Evolutionary conservation across 2,888 invertebrate species (phyloP).

Genomic region (Drosophila merina): DNA sequence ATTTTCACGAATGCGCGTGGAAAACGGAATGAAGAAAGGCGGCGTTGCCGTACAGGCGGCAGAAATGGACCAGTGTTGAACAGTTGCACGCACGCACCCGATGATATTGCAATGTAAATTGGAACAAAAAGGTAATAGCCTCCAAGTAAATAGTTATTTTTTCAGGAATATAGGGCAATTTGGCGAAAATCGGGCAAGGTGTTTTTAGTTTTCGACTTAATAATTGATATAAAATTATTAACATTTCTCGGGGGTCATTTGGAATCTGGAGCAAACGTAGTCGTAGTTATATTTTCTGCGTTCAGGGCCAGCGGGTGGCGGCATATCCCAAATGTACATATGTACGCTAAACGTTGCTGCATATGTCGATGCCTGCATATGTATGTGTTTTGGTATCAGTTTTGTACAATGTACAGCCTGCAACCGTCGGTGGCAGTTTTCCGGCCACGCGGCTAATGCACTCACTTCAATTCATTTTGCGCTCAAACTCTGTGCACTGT

Average conservation of each 20-base stretch:
- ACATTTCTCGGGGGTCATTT: neutral
- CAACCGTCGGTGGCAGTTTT: constrained; percentile 49
- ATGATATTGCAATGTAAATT: neutral
- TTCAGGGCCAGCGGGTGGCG: constrained; percentile 36
- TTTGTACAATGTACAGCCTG: constrained; percentile 65
- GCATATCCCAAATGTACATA: constrained; percentile 23
- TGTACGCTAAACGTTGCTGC: constrained; percentile 1
- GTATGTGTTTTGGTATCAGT: constrained; percentile 41
- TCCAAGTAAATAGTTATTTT: neutral
- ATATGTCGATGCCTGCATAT: neutral
- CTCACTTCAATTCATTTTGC: constrained; percentile 73
- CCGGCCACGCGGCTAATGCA: constrained; percentile 51
- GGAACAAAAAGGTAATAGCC: neutral
- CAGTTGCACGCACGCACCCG: neutral
- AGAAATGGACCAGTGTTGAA: neutral
- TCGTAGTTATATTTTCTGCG: constrained; percentile 23
- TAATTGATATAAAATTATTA: neutral
- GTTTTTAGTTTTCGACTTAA: too few relatives aligned
- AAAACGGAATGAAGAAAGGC: constrained; percentile 56
- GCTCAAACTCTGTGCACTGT: constrained; percentile 57
- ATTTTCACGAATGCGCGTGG: constrained; percentile 82
- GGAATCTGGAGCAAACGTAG: constrained; percentile 25
- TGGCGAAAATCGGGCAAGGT: neutral
- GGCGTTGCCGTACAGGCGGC: constrained; percentile 55
- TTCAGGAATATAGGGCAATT: neutral